These are phyloP conservation scores for Hyposoter didymator DNA, from an alignment of 2,888 invertebrate species.

Conservation along the genomic window DNA sequence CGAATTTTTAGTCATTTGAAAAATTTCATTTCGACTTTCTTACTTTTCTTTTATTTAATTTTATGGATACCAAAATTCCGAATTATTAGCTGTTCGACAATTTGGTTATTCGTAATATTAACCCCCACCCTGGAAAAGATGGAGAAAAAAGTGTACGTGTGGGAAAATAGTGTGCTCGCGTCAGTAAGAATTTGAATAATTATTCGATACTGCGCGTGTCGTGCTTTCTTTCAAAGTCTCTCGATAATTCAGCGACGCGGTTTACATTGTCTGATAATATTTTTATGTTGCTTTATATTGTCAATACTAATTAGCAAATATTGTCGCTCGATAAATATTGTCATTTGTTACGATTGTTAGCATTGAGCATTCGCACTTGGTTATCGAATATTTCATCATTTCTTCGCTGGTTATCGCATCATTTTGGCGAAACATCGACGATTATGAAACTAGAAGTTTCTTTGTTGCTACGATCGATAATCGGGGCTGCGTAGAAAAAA, in stretches of 20 bases:
- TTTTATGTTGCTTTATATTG: not conserved
- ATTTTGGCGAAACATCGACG: not conserved
- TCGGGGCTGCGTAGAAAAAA: not conserved
- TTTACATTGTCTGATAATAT: not conserved
- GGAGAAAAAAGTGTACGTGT: too few species aligned
- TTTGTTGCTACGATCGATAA: conserved; percentile 1
- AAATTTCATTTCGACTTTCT: too few species aligned
- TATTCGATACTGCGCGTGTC: not conserved
- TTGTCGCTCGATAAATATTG: not conserved
- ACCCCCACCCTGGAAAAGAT: too few species aligned
- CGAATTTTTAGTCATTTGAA: too few species aligned
- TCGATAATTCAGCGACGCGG: not conserved
- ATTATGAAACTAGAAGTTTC: not conserved
- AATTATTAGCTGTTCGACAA: too few species aligned
- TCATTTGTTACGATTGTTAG: not conserved
- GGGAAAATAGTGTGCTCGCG: too few species aligned
- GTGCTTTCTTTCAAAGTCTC: not conserved
- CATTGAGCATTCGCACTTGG: not conserved
- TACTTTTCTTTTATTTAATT: too few species aligned
- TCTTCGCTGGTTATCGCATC: not conserved
- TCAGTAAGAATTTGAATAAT: not conserved
- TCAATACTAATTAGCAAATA: not conserved
- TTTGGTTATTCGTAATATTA: too few species aligned
- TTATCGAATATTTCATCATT: not conserved
- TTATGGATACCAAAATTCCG: too few species aligned